phyloP scores from a whole-genome alignment of 2,888 invertebrate genomes.

The Scelioninae gen. 1 region DNA sequence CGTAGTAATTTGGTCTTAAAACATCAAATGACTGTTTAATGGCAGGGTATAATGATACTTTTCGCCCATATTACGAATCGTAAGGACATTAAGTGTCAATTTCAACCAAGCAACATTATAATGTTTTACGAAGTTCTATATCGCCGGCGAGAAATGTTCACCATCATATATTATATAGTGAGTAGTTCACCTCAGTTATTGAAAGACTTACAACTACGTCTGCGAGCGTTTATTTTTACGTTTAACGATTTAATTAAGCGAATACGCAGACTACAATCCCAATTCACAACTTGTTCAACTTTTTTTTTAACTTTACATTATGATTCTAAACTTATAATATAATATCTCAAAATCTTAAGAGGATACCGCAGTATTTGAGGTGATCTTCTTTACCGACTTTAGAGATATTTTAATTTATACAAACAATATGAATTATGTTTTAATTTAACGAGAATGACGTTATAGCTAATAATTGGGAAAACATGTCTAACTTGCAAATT shows the following conservation, averaged over 20 bases:
- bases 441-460: no score
- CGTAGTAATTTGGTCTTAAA: neutral
- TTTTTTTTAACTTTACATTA: neutral
- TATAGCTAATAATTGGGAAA: no score
- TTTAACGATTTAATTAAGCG: neutral
- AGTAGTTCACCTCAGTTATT: neutral
- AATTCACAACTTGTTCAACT: neutral
- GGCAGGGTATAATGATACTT: neutral
- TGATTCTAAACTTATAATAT: no score
- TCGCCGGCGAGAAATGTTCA: neutral
- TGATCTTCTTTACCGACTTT: no score
- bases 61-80: neutral
- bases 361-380: no score
- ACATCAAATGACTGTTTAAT: neutral
- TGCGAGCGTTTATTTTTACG: neutral
- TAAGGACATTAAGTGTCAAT: conserved; percentile 11
- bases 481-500: no score
- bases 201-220: conserved; percentile 3
- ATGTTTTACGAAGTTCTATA: conserved; percentile 11
- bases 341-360: no score
- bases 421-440: no score
- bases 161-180: neutral
- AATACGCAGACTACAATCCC: neutral
- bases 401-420: no score
- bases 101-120: conserved; percentile 4